Percentiles rank a stretch among this genome's conserved stretches.
Conservation (phyloP, 64 coral and sea anemone genomes). For the Stichodactyla helianthus region DNA sequence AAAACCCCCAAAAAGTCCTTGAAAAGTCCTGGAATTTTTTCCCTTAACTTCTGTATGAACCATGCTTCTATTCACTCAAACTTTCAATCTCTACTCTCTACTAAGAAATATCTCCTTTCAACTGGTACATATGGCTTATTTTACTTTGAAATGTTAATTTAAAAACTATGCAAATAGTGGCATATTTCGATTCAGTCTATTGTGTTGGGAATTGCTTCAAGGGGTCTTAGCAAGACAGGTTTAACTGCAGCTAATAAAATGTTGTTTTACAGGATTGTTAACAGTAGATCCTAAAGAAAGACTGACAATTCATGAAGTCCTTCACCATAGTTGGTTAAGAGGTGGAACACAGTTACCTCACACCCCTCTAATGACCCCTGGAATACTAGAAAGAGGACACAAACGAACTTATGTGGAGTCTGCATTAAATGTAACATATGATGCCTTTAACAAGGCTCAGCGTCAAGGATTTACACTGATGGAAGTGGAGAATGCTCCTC, state of each 20-base stretch:
- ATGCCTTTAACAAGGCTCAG: conserved; percentile 92
- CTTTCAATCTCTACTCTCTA: too few species aligned
- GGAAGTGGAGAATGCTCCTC: conserved; percentile 93
- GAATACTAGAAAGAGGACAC: conserved; percentile 78
- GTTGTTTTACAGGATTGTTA: conserved; percentile 61
- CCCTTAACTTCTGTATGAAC: too few species aligned
- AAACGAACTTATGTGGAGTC: conserved; percentile 98
- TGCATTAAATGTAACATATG: conserved; percentile 91
- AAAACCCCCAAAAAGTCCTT: too few species aligned
- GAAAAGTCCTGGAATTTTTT: too few species aligned
- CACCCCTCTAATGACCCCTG: conserved; percentile 96
- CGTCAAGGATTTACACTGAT: conserved; percentile 88
- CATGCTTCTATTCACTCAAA: too few species aligned
- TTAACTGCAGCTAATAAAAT: neutral
- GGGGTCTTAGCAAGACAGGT: neutral
- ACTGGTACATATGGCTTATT: too few species aligned
- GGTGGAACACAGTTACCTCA: conserved; percentile 73
- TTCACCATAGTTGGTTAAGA: conserved; percentile 85
- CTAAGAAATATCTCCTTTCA: too few species aligned
- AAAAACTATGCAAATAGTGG: neutral
- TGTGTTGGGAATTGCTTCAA: too few species aligned
- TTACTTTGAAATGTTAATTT: neutral
- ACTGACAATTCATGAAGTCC: conserved; percentile 84
- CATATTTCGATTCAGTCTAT: neutral
- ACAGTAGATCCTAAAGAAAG: conserved; percentile 91